Base-by-base conservation (phyloP, 2,113 vertebrate species). In the Xiphophorus maculatus region DNA sequence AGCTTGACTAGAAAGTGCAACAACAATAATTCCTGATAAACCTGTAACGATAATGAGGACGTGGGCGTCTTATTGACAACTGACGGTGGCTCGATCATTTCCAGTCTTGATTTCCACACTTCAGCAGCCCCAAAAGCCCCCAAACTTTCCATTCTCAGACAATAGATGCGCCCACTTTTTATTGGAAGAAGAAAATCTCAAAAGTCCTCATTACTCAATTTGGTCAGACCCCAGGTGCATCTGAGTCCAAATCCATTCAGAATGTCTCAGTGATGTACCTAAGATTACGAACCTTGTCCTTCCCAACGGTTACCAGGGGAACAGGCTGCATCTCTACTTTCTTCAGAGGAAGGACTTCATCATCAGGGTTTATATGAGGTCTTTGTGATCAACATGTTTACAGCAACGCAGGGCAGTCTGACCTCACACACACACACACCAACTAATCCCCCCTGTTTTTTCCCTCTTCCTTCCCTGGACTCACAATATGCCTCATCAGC, bases 241-340 rank as follows among this genome's bases (percentile, higher is more conserved):
- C 75, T 54, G 71, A 71, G 69, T 82, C 81, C 63, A 68, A 68
- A 73, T 69, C 71, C 79, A 42, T 65, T 14, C 42, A 5, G 22
- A 63, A 40, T 63, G 14, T 32, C 81, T 76, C 68, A 86, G 63
- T 84, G 82, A 79, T 71, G 60, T 37, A 68, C 77, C 1, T 60
- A 79, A 74, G 73, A 66, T 60, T 69, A 77, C 22, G 9, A 69
- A 70, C 79, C 51, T 88, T 88, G 87, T 30, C 90, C 83, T 66
- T 76, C 80, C 85, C 42, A 91, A 93, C 87, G 12, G 91, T 93
- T 90, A 44, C 86, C 69, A 75, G 3, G 76, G 89, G 80, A 80
- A 88, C 79, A 65, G 12, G 66, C 25, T 3, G 78, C 28, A 44
- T 88, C 83, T 80, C 37, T 17, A 66, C 79, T 70, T 75, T 61